Evolutionary conservation across 2,797 vertebrate species (phyloP), one percentile per base, ranked within the genome.

Genomic region (Okamejei kenojei): DNA sequence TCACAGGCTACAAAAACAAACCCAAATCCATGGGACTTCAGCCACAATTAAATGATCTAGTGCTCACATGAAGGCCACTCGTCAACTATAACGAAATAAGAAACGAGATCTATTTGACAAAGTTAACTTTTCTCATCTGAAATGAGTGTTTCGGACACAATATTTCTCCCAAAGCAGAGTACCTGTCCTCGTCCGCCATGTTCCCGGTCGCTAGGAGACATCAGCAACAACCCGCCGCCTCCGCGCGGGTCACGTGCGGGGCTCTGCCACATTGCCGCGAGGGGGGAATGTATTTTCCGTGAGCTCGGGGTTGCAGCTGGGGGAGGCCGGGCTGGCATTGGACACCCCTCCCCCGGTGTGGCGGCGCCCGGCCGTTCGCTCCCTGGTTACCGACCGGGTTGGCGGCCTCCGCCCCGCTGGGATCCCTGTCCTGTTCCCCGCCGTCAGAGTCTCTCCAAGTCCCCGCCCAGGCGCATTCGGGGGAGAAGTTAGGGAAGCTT

Each of bases 151-250:
- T n/a, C 1, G 29, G 29, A 32, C 6, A n/a, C 5, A n/a, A 29
- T 21, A 13, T 1, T 26, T 0, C 17, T 3, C 29, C 13, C 17
- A 15, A 21, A 17, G 58, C 45, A 2, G 6, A 68, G 84, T 88
- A 88, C 84, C 84, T 68, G 13, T 68, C 61, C 63, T 17, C 84
- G 0, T 68, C 84, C 15, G 84, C 61, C 84, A 88, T 88, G 29
- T 68, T 88, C n/a, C 19, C 84, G 7, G 84, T 88, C 35, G 84
- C 84, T 88, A 88, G 68, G 84, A 35, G 32, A 88, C 58, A 15
- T 1, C 5, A 4, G 32, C 84, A 88, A 88, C 84, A 21, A 68
- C 9, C 26, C 84, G n/a, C 7, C n/a, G 58, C 82, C 6, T 1
- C 58, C 7, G 26, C 26, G 54, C 4, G 13, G 8, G 1, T 65